Evolutionary conservation across 1,140 invertebrate genomes (phyloP).

Genomic region (Popillia japonica): DNA sequence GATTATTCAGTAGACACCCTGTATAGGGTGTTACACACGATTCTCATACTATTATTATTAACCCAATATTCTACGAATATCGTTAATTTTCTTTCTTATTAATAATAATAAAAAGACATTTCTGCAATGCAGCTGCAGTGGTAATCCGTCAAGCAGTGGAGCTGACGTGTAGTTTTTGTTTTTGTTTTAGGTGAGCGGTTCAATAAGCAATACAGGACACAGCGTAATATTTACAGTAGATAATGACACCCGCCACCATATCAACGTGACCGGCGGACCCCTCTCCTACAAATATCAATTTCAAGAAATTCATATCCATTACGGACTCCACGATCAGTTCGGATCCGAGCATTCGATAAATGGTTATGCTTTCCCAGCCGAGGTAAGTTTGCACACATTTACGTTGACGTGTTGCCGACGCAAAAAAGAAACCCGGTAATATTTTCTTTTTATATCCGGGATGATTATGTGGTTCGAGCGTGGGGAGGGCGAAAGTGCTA

Average conservation of each 20-base stretch:
- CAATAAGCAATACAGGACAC: constrained; percentile 91
- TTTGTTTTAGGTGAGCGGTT: constrained; percentile 77
- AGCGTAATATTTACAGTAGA: constrained; percentile 92
- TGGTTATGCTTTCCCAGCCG: constrained; percentile 89
- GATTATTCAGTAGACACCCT: no score
- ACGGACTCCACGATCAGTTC: constrained; percentile 83
- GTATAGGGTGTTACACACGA: no score
- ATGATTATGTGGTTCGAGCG: not conserved
- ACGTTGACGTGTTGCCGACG: constrained; percentile 10
- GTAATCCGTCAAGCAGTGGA: no score
- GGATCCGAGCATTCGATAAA: constrained; percentile 93
- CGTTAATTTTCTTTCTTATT: no score
- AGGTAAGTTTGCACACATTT: constrained; percentile 69
- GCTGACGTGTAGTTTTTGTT: constrained; percentile 9
- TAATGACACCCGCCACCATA: constrained; percentile 80
- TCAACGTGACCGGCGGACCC: constrained; percentile 93
- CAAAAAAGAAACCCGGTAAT: not conserved
- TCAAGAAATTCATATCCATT: constrained; percentile 90
- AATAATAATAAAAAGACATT: no score
- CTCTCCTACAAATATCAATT: constrained; percentile 95
- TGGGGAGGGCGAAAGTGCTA: not conserved
- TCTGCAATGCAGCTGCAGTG: no score
- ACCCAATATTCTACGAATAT: no score
- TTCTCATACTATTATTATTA: no score
- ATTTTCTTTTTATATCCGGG: constrained; percentile 12